Evolutionary conservation across 2,888 invertebrate genomes (phyloP), one percentile per base, ranked within the genome.

Genomic region (Rambutsinella grinnellia): DNA sequence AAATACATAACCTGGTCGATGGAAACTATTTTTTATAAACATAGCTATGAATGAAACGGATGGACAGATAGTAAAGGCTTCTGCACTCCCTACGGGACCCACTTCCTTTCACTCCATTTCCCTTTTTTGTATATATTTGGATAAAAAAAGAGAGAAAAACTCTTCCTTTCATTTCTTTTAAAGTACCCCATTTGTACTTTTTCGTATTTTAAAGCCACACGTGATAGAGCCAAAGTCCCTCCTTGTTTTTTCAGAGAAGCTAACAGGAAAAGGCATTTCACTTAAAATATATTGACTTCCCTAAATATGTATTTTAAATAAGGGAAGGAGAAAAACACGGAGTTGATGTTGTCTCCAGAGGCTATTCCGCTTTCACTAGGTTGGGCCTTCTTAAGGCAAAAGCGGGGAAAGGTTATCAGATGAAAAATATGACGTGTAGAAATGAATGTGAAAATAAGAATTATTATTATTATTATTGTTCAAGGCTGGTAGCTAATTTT

Each of bases 71-170:
- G 66, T 1, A 36, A 51, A 17, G 17, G 47, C 27, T 23, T 3
- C 27, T 28, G 21, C 47, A 26, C 27, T 68, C 44, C 60, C 68
- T n/a, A 47, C 21, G 66, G 57, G 56, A 68, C 58, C 26, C 27
- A 67, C 21, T 68, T 58, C 49, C 51, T 68, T 68, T 51, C 68
- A 68, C 68, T 68, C 68, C 68, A 68, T 68, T 68, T 68, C 58
- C 49, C 67, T 6, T 26, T 47, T 27, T 36, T n/a, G n/a, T 49
- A 5, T 49, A 5, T 49, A 49, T 49, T 49, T 49, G 3, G 3
- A 49, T 36, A 24, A 24, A 53, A 53, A 53, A 53, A 53, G 19
- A 51, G 23, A 17, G 24, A 53, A 23, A 56, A 26, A 26, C 27
- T 23, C n/a, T 26, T 24, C 56, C 13, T 56, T 26, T 56, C 24